Evolutionary conservation across 2,797 vertebrate genomes (phyloP).

Genomic region (Enteromius radiatus): DNA sequence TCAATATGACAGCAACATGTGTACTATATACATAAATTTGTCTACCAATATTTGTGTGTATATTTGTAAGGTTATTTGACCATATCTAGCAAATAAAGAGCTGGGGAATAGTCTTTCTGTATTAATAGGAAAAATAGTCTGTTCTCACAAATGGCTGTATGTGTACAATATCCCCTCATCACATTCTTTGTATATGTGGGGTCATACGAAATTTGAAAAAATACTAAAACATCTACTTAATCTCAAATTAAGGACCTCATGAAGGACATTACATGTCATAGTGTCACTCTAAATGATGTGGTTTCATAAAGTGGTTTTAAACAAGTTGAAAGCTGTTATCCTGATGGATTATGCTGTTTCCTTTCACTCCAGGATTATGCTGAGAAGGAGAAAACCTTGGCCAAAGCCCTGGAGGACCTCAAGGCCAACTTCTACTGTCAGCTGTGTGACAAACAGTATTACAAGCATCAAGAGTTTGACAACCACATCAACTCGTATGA

Average conservation of each 20-base stretch:
- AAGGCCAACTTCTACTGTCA: constrained; percentile 95
- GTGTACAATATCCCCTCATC: neutral
- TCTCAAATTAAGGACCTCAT: neutral
- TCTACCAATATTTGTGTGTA: neutral
- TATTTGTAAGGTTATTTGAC: constrained; percentile 24
- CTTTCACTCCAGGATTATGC: constrained; percentile 80
- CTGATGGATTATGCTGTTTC: constrained; percentile 27
- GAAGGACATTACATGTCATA: constrained; percentile 2
- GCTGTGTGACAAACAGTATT: constrained; percentile 96
- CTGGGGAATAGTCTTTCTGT: neutral
- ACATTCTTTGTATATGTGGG: neutral
- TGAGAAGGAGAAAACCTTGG: constrained; percentile 86
- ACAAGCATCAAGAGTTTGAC: constrained; percentile 96
- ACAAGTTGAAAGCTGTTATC: neutral
- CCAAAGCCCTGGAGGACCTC: constrained; percentile 86
- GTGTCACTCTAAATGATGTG: constrained; percentile 2
- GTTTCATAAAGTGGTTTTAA: constrained; percentile 5
- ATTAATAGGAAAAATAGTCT: neutral
- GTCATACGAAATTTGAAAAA: neutral
- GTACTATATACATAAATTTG: constrained; percentile 7
- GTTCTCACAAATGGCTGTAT: neutral
- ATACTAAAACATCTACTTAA: neutral
- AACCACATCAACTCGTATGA: constrained; percentile 99
- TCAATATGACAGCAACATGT: constrained; percentile 48
- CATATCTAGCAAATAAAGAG: neutral